Base-by-base conservation (phyloP, 2,888 invertebrate species). In the Drosophila neoperkinsi region DNA sequence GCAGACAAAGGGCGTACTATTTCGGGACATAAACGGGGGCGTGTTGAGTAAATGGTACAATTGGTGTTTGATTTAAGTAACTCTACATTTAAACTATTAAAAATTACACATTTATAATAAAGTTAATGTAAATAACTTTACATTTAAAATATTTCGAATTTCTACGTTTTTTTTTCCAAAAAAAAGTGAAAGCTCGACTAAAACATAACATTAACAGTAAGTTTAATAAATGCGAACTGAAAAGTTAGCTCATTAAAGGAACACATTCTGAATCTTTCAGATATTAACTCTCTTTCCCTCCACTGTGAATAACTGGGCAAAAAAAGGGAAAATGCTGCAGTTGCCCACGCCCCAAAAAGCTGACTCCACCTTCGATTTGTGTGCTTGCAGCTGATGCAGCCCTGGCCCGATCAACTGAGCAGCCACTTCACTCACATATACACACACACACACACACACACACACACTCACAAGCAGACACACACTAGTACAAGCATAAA, bases 1-100 rank as follows among this genome's bases (percentile, higher is more conserved):
- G 53, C 70, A 53, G 67, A 62, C 77, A 68, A 66, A 74, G 70
- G 67, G 65, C 75, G 67, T 68, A 58, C 71, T 63, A 66, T 69
- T 76, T 77, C 71, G 85, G 88, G 84, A 90, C 84, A 84, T 84
- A 84, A 85, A 90, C 78, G 89, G 89, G 86, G 90, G 85, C 89
- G 90, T 85, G 88, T 74, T 88, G 89, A 72, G 74, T 74, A 51
- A 30, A 31, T 31, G 1, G 6, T 25, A 2, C 25, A 25, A 9
- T 25, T 46, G 16, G 25, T 9, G 7, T 9, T 21, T 7, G 1
- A 2, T 7, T 21, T 21, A 7, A 7, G 13, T 7, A 16, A 25
- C 4, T 25, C 25, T 16, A 25, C 3, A 51, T 16, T 7, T 25
- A 3, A 61, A 25, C 16, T 52, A 10, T 18, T 28, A 0, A 31